These are phyloP conservation scores for Orthochromis indermauri DNA, from an alignment of 2,113 vertebrate genomes.

Conservation along the genomic window DNA sequence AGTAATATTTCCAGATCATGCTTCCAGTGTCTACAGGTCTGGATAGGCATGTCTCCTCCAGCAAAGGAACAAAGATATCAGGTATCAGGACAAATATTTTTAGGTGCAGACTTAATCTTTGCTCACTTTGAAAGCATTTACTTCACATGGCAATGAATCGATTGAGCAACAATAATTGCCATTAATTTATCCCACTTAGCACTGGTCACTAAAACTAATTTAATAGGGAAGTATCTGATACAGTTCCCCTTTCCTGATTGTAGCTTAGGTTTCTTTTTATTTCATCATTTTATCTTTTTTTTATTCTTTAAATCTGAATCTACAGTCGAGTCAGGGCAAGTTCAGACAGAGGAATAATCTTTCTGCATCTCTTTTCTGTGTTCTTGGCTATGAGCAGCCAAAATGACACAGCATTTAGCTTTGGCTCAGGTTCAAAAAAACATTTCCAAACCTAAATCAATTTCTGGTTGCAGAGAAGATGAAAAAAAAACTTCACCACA, in stretches of 20 bases:
- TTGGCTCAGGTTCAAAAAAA: constrained; percentile 56
- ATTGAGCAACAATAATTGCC: background rate
- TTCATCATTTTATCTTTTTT: background rate
- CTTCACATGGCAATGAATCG: background rate
- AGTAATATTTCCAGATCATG: background rate
- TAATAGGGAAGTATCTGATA: background rate
- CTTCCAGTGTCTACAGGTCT: background rate
- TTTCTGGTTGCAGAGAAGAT: constrained; percentile 25
- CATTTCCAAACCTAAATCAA: constrained; percentile 48
- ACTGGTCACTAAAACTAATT: background rate
- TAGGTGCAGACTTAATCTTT: background rate
- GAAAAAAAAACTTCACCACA: background rate
- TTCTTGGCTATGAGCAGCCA: constrained; percentile 18
- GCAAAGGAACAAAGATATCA: background rate
- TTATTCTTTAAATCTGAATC: background rate
- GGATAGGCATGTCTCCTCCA: background rate
- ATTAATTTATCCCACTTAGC: background rate
- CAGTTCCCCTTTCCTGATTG: background rate
- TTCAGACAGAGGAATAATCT: constrained; percentile 28
- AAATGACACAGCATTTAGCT: constrained; percentile 63
- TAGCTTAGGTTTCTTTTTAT: background rate
- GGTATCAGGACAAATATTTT: constrained; percentile 1
- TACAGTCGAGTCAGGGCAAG: background rate
- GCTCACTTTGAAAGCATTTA: background rate
- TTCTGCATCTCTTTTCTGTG: background rate